Evolutionary conservation across 2,888 invertebrate species (phyloP).

Genomic region (Netelia melanura): DNA sequence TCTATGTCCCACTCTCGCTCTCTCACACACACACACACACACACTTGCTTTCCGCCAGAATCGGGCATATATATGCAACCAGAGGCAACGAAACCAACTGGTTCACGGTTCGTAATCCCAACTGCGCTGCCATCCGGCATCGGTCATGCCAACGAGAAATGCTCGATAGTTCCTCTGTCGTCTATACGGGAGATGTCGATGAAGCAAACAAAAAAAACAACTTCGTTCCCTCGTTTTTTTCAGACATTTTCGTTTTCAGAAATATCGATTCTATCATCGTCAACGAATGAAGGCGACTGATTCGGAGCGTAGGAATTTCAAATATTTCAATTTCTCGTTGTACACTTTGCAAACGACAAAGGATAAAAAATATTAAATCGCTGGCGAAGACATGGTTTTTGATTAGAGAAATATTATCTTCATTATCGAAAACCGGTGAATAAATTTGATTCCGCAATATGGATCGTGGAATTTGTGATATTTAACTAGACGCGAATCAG

Average conservation of each 20-base stretch:
- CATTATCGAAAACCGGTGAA: no score
- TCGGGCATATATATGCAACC: neutral
- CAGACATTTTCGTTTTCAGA: neutral
- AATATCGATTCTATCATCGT: conserved; percentile 1
- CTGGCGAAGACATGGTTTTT: no score
- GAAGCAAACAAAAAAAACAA: conserved; percentile 26
- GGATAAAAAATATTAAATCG: no score
- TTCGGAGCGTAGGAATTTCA: neutral
- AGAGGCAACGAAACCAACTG: conserved; percentile 45
- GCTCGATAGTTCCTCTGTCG: conserved; percentile 33
- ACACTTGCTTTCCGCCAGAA: conserved; percentile 47
- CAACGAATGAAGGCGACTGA: neutral
- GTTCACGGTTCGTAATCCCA: conserved; percentile 32
- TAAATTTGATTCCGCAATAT: no score
- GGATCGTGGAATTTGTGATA: no score
- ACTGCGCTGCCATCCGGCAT: conserved; percentile 48
- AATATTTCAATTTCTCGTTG: neutral
- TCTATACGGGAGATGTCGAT: conserved; percentile 35
- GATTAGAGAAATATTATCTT: no score
- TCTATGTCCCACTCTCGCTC: conserved; percentile 33
- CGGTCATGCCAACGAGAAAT: conserved; percentile 45
- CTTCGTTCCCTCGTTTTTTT: neutral
- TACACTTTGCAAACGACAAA: no score
- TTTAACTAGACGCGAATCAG: no score
- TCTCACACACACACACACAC: conserved; percentile 21